These are phyloP conservation scores for Callionymus lyra DNA, from an alignment of 2,113 vertebrate species.

Conservation along the genomic window DNA sequence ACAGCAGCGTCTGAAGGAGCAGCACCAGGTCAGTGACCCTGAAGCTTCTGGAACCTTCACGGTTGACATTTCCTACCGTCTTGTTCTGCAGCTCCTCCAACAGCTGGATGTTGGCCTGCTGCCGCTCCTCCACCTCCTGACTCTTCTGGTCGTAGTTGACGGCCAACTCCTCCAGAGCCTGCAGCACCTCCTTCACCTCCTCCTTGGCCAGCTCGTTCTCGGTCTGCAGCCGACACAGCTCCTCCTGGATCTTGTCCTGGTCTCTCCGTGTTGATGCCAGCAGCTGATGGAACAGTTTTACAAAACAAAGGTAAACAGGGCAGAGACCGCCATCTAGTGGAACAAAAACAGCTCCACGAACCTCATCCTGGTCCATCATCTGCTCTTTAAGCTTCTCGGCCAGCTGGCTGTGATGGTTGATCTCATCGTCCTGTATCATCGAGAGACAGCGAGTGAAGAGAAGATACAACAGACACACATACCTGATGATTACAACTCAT, in stretches of 20 bases:
- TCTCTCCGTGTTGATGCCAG: slow-evolving; percentile 83
- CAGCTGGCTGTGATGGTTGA: slow-evolving; percentile 51
- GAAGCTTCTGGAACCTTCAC: too few relatives aligned
- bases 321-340: background rate
- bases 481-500: too few relatives aligned
- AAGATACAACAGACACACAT: too few relatives aligned
- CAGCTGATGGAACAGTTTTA: too few relatives aligned
- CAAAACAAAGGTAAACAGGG: background rate
- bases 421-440: slow-evolving; percentile 41
- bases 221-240: slow-evolving; percentile 81
- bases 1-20: too few relatives aligned
- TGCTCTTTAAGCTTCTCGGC: slow-evolving; percentile 51
- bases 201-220: slow-evolving; percentile 90
- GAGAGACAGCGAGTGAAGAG: too few relatives aligned
- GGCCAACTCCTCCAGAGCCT: slow-evolving; percentile 88
- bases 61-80: slow-evolving; percentile 59
- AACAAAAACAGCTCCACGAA: slow-evolving; percentile 1
- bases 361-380: slow-evolving; percentile 52
- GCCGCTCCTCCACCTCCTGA: slow-evolving; percentile 80
- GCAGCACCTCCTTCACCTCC: slow-evolving; percentile 91
- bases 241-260: slow-evolving; percentile 87
- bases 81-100: slow-evolving; percentile 81
- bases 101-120: slow-evolving; percentile 74
- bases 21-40: too few relatives aligned
- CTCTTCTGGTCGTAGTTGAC: slow-evolving; percentile 93